Evolutionary conservation across 2,797 vertebrate species (phyloP).

Genomic region (Gymnoscopelus braueri): DNA sequence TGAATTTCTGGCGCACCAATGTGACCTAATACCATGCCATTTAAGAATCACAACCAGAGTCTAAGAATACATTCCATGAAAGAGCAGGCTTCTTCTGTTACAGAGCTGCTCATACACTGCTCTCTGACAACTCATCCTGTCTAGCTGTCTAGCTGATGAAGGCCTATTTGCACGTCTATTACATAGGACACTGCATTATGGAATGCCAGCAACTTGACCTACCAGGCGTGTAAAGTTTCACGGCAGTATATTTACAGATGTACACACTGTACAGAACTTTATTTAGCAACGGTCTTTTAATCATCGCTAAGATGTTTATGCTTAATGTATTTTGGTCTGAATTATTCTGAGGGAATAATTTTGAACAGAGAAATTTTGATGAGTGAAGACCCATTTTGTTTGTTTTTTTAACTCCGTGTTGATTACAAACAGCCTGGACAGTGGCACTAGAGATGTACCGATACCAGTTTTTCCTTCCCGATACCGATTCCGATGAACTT

Average conservation of each 20-base stretch:
- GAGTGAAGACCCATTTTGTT: too few species aligned
- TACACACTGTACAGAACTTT: conserved; percentile 1
- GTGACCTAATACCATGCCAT: conserved; percentile 47
- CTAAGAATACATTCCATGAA: conserved; percentile 27
- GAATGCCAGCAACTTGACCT: conserved; percentile 9
- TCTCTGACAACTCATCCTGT: not conserved
- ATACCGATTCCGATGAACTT: too few species aligned
- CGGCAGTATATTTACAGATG: conserved; percentile 2
- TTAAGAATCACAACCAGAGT: conserved; percentile 49
- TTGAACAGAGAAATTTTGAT: too few species aligned
- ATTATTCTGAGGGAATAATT: too few species aligned
- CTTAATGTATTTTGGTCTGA: conserved; percentile 7
- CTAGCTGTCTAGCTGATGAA: conserved; percentile 8
- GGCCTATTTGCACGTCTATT: conserved; percentile 7
- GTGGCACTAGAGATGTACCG: too few species aligned
- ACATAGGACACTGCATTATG: conserved; percentile 4
- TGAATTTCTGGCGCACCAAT: conserved; percentile 66
- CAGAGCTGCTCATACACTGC: not conserved
- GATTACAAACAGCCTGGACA: too few species aligned
- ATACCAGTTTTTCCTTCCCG: too few species aligned
- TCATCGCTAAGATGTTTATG: not conserved
- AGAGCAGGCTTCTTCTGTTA: conserved; percentile 28
- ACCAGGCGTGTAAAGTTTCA: not conserved
- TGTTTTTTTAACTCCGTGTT: too few species aligned
- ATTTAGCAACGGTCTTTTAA: not conserved